Base-by-base conservation (phyloP, 2,888 invertebrate genomes). In the Drosophila recens region DNA sequence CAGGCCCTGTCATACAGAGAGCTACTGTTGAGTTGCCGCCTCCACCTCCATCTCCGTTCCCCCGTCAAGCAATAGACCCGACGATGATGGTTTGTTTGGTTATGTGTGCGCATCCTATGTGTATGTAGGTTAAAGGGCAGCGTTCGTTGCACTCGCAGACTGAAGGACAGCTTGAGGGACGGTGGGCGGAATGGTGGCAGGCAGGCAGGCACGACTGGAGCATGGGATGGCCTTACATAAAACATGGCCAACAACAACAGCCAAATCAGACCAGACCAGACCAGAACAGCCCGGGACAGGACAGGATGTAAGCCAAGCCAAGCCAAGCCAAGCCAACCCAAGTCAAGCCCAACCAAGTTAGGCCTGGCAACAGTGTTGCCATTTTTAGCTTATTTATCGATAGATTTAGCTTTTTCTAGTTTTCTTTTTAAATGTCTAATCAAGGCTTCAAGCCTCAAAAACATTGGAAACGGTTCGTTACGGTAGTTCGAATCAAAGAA, bases 51-150 rank as follows among this genome's bases (percentile, higher is more conserved):
- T 0, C 23, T 20, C 13, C 20, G 6, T 27, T 27, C 20, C 38
- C 11, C 45, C 9, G 23, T 4, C 23, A 4, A 23, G 23, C 23
- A 11, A 45, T 10, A 45, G 36, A 57, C 27, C 27, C 9, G n/a
- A 23, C 15, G 8, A 11, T 17, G 4, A 9, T 11, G n/a, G 17
- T 17, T 13, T 23, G 27, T 23, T 23, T 4, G 23, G 34, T 11
- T 38, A 20, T 27, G 34, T 17, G 17, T 34, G 33, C 10, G 34
- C 33, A 27, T 53, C 20, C 45, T 58, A 43, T 57, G 38, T 63
- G 49, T 86, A 87, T 85, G 89, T 88, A 87, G 87, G 87, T 88
- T 88, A 84, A 86, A 84, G 86, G 86, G 75, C 86, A 86, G 84
- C 76, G 89, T 83, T 83, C 89, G 72, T 85, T 85, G 84, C 84